A percentile compares a stretch with the other conserved stretches of the same genome.
Conservation (phyloP, 2,797 vertebrate species). For the Cercopithecus diana region DNA sequence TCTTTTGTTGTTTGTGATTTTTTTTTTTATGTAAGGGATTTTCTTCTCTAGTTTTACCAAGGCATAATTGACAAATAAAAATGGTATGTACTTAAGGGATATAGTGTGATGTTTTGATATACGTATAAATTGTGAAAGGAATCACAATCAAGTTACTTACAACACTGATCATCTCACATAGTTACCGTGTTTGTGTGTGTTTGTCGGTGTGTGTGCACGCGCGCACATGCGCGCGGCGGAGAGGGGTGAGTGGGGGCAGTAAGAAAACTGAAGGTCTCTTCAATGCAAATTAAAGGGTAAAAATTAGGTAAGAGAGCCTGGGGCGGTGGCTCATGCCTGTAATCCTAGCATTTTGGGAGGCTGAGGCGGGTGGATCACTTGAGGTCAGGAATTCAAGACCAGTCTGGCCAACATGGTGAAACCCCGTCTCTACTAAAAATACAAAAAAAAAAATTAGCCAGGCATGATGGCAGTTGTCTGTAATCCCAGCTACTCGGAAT, state of each 20-base stretch:
- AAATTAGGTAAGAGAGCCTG: background rate
- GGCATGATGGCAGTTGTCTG: background rate
- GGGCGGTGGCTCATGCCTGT: fast-evolving
- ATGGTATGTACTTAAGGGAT: background rate
- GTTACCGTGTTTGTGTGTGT: background rate
- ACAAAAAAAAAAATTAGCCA: background rate
- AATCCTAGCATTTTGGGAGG: background rate
- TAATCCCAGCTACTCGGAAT: background rate
- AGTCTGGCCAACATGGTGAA: background rate
- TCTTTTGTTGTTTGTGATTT: background rate
- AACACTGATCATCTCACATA: background rate
- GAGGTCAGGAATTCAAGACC: background rate
- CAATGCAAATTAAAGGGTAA: background rate
- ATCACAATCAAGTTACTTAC: background rate
- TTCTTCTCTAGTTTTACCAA: background rate
- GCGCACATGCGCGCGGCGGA: fast-evolving
- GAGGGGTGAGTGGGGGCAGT: fast-evolving
- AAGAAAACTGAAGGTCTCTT: background rate
- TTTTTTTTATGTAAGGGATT: background rate
- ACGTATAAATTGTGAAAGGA: background rate
- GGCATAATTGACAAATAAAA: background rate
- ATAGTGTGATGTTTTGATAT: background rate
- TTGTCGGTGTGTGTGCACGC: background rate
- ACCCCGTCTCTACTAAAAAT: background rate
- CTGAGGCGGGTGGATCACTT: background rate